These are phyloP conservation scores for Galerucella pusilla DNA, from an alignment of 2,888 invertebrate species.

Conservation along the genomic window DNA sequence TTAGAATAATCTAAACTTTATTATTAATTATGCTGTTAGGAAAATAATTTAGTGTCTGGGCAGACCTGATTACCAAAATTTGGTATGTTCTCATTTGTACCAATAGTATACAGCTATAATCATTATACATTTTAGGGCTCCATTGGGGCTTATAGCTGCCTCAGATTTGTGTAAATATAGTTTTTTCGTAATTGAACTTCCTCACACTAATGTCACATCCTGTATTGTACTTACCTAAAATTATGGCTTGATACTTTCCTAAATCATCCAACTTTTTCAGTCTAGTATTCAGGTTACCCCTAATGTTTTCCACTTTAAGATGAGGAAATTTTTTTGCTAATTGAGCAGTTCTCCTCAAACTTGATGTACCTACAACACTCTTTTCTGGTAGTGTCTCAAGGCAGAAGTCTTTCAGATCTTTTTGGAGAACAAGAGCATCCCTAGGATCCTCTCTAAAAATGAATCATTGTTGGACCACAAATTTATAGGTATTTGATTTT, in stretches of 20 bases:
- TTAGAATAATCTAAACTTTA: too few species aligned
- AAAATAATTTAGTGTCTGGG: too few species aligned
- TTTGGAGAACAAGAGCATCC: conserved; percentile 88
- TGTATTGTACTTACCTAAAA: conserved; percentile 44
- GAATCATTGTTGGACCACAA: neutral
- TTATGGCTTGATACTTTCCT: conserved; percentile 76
- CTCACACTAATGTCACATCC: too few species aligned
- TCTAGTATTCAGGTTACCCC: conserved; percentile 95
- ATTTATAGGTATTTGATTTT: neutral
- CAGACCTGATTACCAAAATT: too few species aligned
- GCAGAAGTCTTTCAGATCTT: conserved; percentile 74
- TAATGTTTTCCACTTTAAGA: conserved; percentile 81
- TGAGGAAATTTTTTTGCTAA: conserved; percentile 82
- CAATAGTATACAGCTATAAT: too few species aligned
- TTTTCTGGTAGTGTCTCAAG: conserved; percentile 79
- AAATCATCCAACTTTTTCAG: conserved; percentile 84
- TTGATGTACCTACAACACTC: conserved; percentile 92
- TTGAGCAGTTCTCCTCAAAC: conserved; percentile 90
- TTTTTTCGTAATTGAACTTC: too few species aligned
- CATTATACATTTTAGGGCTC: too few species aligned
- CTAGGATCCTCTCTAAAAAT: conserved; percentile 86
- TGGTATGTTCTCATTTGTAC: too few species aligned
- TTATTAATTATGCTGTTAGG: too few species aligned
- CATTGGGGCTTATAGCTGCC: too few species aligned
- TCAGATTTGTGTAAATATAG: too few species aligned